These are phyloP conservation scores for Charina bottae DNA, from an alignment of 2,113 vertebrate genomes.

Conservation along the genomic window DNA sequence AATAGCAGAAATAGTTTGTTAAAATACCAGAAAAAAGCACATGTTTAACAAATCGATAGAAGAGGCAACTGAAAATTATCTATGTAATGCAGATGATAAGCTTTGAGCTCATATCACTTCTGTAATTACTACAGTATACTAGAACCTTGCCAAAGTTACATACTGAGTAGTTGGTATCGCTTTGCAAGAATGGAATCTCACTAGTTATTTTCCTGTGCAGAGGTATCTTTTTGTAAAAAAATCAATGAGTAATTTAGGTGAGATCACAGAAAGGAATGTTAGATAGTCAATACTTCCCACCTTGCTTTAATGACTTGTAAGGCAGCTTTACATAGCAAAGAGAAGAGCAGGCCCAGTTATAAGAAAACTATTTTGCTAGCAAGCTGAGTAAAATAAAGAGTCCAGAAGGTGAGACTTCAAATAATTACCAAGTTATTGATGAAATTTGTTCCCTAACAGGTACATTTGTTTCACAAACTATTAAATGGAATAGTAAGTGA, in stretches of 20 bases:
- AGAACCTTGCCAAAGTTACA: slow-evolving; percentile 45
- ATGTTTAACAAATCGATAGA: not conserved
- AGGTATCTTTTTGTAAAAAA: slow-evolving; percentile 38
- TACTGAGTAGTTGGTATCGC: slow-evolving; percentile 45
- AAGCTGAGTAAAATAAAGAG: not conserved
- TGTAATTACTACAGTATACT: slow-evolving; percentile 47
- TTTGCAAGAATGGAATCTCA: slow-evolving; percentile 50
- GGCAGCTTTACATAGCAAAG: slow-evolving; percentile 33
- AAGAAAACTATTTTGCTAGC: slow-evolving; percentile 21
- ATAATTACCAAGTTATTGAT: not conserved
- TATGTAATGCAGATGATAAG: slow-evolving; percentile 38
- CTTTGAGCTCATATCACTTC: slow-evolving; percentile 46
- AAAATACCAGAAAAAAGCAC: slow-evolving; percentile 13
- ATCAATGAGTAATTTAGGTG: slow-evolving; percentile 58
- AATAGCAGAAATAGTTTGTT: slow-evolving; percentile 37
- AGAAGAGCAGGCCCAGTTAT: not conserved
- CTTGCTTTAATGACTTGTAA: slow-evolving; percentile 41
- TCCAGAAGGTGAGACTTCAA: not conserved
- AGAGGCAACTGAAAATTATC: not conserved
- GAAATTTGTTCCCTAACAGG: not conserved
- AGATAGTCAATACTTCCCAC: slow-evolving; percentile 58
- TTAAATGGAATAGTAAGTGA: not conserved
- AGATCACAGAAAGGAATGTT: slow-evolving; percentile 59
- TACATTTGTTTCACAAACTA: not conserved
- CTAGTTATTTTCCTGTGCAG: slow-evolving; percentile 59